A percentile compares a stretch with the other conserved stretches of the same genome.
Conservation (phyloP, 2,888 invertebrate genomes). For the Ferrisia virgata region DNA sequence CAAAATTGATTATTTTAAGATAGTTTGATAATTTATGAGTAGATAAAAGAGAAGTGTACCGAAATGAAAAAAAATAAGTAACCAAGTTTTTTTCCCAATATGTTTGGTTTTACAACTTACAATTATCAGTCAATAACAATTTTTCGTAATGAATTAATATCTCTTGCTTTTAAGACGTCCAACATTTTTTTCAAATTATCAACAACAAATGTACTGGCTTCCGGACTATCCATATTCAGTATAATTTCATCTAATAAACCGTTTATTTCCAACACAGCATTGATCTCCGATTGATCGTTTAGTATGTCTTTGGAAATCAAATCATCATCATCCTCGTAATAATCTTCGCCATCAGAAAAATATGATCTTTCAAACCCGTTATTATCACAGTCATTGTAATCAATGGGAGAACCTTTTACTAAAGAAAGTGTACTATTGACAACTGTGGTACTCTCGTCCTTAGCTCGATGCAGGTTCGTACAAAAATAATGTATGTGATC, state of each 20-base stretch:
- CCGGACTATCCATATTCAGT: not conserved
- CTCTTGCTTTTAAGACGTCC: not conserved
- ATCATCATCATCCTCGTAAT: not conserved
- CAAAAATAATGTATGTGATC: conserved; percentile 18
- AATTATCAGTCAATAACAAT: not conserved
- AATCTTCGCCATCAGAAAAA: not conserved
- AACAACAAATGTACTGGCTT: not conserved
- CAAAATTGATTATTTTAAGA: too few species aligned
- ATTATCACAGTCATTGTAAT: not conserved
- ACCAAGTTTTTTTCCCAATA: not conserved
- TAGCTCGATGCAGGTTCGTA: not conserved
- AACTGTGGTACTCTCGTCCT: not conserved
- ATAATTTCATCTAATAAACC: not conserved
- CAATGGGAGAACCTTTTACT: not conserved
- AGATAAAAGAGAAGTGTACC: not conserved
- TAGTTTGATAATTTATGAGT: too few species aligned
- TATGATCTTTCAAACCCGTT: not conserved
- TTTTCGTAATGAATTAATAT: not conserved
- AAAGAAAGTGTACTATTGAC: not conserved
- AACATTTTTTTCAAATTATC: not conserved
- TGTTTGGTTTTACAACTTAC: too few species aligned
- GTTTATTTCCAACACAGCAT: not conserved
- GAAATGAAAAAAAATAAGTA: not conserved
- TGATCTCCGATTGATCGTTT: not conserved
- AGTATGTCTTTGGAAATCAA: too few species aligned